Evolutionary conservation across 1,140 invertebrate genomes (phyloP).

Genomic region (Dendrolimus kikuchii): DNA sequence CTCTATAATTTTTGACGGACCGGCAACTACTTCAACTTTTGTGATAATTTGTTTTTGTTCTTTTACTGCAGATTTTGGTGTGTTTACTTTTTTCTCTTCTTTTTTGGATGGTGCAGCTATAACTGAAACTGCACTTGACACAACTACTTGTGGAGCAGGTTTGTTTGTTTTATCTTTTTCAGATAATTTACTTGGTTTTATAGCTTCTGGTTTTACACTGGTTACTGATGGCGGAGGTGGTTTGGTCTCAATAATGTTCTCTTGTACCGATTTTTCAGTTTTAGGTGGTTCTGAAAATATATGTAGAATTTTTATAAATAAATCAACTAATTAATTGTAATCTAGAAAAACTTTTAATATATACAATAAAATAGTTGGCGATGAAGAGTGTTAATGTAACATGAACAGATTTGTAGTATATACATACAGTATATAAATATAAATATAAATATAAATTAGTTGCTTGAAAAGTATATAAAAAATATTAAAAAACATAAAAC

Average conservation of each 20-base stretch:
- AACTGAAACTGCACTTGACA: constrained; percentile 64
- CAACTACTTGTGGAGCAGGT: constrained; percentile 33
- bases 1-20: constrained; percentile 65
- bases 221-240: constrained; percentile 58
- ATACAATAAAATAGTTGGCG: too few species aligned
- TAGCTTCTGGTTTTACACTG: constrained; percentile 63
- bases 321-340: too few species aligned
- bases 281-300: constrained; percentile 58
- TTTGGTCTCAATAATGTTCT: constrained; percentile 73
- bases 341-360: too few species aligned
- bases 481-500: too few species aligned
- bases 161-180: constrained; percentile 61
- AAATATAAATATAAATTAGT: background rate
- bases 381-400: too few species aligned
- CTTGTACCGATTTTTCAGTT: constrained; percentile 57
- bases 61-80: constrained; percentile 55
- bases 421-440: background rate
- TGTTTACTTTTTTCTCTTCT: constrained; percentile 56
- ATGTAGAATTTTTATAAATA: background rate
- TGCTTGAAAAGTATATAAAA: constrained; percentile 1
- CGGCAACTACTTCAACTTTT: constrained; percentile 73
- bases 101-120: constrained; percentile 62
- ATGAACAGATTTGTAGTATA: background rate
- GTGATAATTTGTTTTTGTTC: constrained; percentile 70
- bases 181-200: constrained; percentile 74